Evolutionary conservation across 2,113 vertebrate species (phyloP).

Genomic region (Picathartes gymnocephalus): DNA sequence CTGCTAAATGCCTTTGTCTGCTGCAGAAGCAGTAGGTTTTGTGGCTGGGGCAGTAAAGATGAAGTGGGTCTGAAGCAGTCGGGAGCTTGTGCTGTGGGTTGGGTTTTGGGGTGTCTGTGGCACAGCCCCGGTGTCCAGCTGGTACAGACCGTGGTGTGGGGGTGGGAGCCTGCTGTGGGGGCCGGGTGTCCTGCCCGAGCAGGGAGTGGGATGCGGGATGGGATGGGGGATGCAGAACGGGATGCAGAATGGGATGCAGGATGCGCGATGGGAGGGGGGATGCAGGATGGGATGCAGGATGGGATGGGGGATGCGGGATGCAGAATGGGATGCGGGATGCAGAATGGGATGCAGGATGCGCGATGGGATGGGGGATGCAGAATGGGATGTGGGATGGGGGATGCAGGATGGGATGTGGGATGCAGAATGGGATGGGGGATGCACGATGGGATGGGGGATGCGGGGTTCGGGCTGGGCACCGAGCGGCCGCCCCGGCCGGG

Average conservation of each 20-base stretch:
- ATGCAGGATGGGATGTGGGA: too few relatives aligned
- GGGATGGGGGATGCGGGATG: background rate
- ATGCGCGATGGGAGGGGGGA: too few relatives aligned
- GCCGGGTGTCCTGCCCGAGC: fast-evolving
- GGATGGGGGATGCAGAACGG: background rate
- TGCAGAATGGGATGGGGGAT: too few relatives aligned
- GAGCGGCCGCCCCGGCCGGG: background rate
- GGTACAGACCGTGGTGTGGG: fast-evolving
- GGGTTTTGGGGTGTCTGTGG: fast-evolving
- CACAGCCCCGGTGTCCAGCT: fast-evolving
- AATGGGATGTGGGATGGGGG: too few relatives aligned
- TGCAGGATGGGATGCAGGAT: too few relatives aligned
- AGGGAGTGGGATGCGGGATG: background rate
- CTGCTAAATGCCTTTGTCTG: background rate
- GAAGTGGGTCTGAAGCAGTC: fast-evolving
- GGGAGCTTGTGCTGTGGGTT: background rate
- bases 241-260: background rate
- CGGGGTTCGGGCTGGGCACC: background rate
- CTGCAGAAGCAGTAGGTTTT: fast-evolving
- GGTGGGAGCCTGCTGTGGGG: fast-evolving
- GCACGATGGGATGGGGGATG: fast-evolving
- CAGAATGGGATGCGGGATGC: fast-evolving
- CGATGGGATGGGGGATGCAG: too few relatives aligned
- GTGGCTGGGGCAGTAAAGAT: fast-evolving
- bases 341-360: too few relatives aligned